These are phyloP conservation scores for Chrysodeixis includens DNA, from an alignment of 2,888 invertebrate species.

Conservation along the genomic window DNA sequence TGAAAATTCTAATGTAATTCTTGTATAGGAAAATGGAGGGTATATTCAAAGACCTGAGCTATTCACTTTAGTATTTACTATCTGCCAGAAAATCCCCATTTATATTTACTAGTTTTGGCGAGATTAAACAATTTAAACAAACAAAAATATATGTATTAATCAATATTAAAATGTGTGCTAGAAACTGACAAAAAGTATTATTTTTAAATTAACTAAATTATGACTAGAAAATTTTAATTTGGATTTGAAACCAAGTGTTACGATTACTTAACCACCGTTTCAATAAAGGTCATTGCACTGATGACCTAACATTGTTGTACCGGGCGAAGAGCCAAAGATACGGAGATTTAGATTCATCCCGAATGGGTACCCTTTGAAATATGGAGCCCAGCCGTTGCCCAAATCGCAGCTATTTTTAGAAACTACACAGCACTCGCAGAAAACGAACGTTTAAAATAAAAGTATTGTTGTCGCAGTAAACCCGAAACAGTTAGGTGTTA, in stretches of 20 bases:
- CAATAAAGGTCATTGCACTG: constrained; percentile 66
- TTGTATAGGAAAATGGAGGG: too few relatives aligned
- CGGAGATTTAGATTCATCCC: constrained; percentile 78
- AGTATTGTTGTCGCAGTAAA: constrained; percentile 42
- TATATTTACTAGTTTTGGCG: too few relatives aligned
- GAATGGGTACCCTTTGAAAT: constrained; percentile 71
- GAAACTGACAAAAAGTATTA: too few relatives aligned
- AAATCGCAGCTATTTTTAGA: constrained; percentile 71
- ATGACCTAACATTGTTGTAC: constrained; percentile 67
- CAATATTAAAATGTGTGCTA: too few relatives aligned
- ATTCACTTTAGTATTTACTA: too few relatives aligned
- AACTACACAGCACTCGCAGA: constrained; percentile 49
- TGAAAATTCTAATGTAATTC: too few relatives aligned
- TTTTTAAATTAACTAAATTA: too few relatives aligned
- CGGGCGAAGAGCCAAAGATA: constrained; percentile 76
- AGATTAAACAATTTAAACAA: too few relatives aligned
- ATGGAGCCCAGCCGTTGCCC: constrained; percentile 71
- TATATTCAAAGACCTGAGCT: too few relatives aligned
- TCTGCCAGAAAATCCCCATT: too few relatives aligned
- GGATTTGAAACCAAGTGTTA: constrained; percentile 11
- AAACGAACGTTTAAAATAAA: constrained; percentile 52
- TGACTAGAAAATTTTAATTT: neutral
- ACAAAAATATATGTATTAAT: too few relatives aligned
- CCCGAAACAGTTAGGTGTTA: constrained; percentile 29
- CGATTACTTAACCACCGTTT: constrained; percentile 43